Conservation (phyloP, 2,797 vertebrate species). For the Notolepis coatsorum region DNA sequence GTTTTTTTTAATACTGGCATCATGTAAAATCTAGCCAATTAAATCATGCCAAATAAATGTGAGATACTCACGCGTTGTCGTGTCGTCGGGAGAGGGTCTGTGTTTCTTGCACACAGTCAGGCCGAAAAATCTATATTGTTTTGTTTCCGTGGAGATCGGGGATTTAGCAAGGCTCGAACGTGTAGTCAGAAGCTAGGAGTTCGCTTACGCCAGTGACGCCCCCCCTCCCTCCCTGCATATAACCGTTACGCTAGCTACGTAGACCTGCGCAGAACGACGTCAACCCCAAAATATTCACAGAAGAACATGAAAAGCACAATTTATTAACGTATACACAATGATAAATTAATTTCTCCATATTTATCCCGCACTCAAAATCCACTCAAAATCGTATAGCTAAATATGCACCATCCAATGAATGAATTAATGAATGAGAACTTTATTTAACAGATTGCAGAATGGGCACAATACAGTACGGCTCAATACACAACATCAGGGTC, state of each 20-base stretch:
- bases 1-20: constrained; percentile 25
- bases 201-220: constrained; percentile 49
- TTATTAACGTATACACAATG: no score
- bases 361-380: no score
- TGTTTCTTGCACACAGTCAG: constrained; percentile 66
- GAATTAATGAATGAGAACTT: no score
- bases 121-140: constrained; percentile 70
- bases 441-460: no score
- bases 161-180: constrained; percentile 72
- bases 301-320: no score
- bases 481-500: no score
- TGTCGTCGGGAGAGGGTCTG: constrained; percentile 59
- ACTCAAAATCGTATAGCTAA: no score
- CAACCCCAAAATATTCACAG: no score
- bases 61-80: constrained; percentile 76
- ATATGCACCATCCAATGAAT: no score
- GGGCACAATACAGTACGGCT: no score
- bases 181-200: constrained; percentile 65
- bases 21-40: background rate
- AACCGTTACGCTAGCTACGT: constrained; percentile 70
- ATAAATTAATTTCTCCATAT: no score
- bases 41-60: constrained; percentile 5
- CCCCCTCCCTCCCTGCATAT: constrained; percentile 77
- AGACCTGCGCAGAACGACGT: constrained; percentile 60
- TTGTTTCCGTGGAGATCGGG: constrained; percentile 80